Evolutionary conservation across 2,888 invertebrate species (phyloP).

Genomic region (Hypsopygia costalis): DNA sequence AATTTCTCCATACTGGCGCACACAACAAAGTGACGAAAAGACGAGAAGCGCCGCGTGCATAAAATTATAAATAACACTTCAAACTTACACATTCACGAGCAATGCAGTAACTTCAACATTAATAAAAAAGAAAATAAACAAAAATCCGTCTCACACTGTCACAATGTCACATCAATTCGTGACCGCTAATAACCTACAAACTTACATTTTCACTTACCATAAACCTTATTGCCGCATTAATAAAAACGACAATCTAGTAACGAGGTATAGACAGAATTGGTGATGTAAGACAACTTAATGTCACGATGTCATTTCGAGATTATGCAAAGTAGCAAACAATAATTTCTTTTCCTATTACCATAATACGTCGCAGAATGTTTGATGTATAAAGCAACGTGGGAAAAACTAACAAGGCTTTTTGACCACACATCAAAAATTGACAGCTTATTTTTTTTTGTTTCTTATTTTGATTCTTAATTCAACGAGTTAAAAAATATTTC

Average conservation of each 20-base stretch:
- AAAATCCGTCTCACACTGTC: background rate
- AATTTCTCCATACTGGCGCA: too few species aligned
- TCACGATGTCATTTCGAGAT: slow-evolving; percentile 58
- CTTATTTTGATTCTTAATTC: slow-evolving; percentile 6
- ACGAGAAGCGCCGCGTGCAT: background rate
- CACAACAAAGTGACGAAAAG: too few species aligned
- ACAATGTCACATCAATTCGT: background rate
- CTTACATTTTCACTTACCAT: background rate
- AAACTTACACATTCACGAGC: too few species aligned
- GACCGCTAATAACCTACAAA: background rate
- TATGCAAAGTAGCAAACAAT: slow-evolving; percentile 65
- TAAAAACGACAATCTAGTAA: slow-evolving; percentile 19
- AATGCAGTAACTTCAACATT: background rate
- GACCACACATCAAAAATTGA: slow-evolving; percentile 5
- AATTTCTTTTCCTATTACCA: slow-evolving; percentile 65
- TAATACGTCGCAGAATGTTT: slow-evolving; percentile 58
- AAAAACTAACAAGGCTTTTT: slow-evolving; percentile 2
- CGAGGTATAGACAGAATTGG: background rate
- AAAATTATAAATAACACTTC: too few species aligned
- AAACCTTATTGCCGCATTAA: slow-evolving; percentile 15
- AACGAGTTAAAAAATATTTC: slow-evolving; percentile 6
- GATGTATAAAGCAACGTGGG: slow-evolving; percentile 28
- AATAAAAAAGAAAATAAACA: slow-evolving; percentile 9
- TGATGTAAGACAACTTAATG: slow-evolving; percentile 57
- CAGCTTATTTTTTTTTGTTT: background rate